These are phyloP conservation scores for Arenaria interpres DNA, from an alignment of 2,113 vertebrate species.

Conservation along the genomic window DNA sequence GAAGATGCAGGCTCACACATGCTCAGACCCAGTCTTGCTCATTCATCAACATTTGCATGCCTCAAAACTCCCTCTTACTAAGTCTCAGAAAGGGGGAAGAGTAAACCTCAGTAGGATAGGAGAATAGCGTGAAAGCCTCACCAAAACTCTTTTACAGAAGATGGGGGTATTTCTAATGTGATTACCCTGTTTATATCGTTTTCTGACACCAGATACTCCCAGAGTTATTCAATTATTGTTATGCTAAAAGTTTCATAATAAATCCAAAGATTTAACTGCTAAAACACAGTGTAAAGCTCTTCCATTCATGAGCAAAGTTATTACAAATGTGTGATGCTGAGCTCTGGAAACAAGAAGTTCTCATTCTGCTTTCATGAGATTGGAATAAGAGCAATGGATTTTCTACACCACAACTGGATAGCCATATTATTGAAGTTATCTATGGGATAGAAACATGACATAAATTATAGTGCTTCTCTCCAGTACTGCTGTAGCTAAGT, in stretches of 20 bases:
- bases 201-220: not conserved
- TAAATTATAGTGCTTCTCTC: not conserved
- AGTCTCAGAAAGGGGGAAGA: not conserved
- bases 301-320: not conserved
- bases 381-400: not conserved
- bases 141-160: not conserved
- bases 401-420: not conserved
- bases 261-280: not conserved
- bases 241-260: not conserved
- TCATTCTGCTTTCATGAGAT: not conserved
- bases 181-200: not conserved
- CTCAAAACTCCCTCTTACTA: not conserved
- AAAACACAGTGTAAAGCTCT: not conserved
- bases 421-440: not conserved
- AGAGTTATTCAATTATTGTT: not conserved
- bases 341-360: not conserved
- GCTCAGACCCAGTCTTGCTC: not conserved
- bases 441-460: not conserved
- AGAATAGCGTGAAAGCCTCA: not conserved
- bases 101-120: not conserved
- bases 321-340: not conserved
- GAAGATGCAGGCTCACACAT: not conserved
- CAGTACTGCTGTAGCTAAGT: not conserved
- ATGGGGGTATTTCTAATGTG: not conserved
- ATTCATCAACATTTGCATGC: not conserved